Percentiles rank a stretch among this genome's conserved stretches.
These are phyloP conservation scores for Pithys albifrons DNA, from an alignment of 2,113 vertebrate genomes.

Conservation along the genomic window DNA sequence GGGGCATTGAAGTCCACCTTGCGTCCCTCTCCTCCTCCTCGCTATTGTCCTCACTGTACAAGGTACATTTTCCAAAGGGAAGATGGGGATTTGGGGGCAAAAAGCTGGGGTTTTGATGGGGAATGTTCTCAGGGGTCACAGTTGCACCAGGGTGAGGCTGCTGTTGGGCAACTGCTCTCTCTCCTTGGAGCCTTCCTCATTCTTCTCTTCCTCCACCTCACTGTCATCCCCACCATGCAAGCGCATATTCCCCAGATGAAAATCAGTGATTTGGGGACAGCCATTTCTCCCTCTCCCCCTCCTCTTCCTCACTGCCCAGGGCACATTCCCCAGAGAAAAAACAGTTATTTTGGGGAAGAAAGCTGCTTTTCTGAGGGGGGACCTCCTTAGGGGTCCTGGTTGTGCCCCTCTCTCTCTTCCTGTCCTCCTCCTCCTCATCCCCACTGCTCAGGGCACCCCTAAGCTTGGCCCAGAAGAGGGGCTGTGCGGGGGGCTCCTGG, in stretches of 20 bases:
- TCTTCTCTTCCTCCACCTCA: neutral
- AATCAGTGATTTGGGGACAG: accelerated
- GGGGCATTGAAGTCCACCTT: neutral
- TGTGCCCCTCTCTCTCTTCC: neutral
- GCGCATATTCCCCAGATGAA: neutral
- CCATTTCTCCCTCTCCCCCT: neutral
- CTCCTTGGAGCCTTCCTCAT: neutral
- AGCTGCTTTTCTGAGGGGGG: neutral
- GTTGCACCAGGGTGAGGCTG: neutral
- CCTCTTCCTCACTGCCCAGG: neutral
- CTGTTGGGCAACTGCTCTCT: neutral
- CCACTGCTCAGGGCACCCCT: conserved; percentile 65
- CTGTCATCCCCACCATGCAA: neutral
- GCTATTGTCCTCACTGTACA: accelerated
- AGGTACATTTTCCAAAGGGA: neutral
- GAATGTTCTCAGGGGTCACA: neutral
- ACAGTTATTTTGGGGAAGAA: neutral
- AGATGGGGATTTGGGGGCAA: neutral
- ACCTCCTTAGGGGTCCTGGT: accelerated
- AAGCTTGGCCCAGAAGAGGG: conserved; percentile 85
- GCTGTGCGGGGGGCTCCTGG: conserved; percentile 65
- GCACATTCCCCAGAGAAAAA: neutral
- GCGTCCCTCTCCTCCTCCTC: neutral
- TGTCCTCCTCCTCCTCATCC: neutral
- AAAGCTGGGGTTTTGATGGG: neutral